Evolutionary conservation across 2,113 vertebrate genomes (phyloP).

Genomic region (Cyphomyrus discorhynchus): DNA sequence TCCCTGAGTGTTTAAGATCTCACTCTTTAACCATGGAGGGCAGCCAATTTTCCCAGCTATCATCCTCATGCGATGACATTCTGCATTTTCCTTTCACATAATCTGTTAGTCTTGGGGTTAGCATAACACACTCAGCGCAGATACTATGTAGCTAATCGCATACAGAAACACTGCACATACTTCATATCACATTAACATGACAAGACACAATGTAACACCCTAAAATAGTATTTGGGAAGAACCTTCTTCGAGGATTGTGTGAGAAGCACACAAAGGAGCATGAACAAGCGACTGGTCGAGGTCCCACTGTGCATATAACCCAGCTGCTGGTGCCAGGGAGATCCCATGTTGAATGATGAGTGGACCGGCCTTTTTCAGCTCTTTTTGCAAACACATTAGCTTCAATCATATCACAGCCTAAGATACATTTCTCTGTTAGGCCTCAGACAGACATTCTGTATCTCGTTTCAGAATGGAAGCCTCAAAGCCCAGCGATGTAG

Average conservation of each 20-base stretch:
- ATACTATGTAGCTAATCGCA: neutral
- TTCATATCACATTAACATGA: neutral
- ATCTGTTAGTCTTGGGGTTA: neutral
- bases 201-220: neutral
- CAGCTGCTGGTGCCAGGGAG: neutral
- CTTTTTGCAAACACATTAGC: neutral
- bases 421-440: neutral
- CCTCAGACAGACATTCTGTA: neutral
- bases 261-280: neutral
- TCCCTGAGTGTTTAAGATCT: neutral
- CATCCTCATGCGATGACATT: slow-evolving; percentile 9
- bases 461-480: neutral
- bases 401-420: neutral
- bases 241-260: neutral
- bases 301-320: neutral
- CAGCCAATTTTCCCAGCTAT: slow-evolving; percentile 35
- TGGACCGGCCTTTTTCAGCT: neutral
- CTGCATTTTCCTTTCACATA: neutral
- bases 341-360: neutral
- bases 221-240: neutral
- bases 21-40: neutral
- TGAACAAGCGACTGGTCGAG: neutral
- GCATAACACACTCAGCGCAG: neutral
- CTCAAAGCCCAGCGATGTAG: neutral
- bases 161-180: neutral